Evolutionary conservation across 2,113 vertebrate species (phyloP).

Genomic region (Calonectris borealis): DNA sequence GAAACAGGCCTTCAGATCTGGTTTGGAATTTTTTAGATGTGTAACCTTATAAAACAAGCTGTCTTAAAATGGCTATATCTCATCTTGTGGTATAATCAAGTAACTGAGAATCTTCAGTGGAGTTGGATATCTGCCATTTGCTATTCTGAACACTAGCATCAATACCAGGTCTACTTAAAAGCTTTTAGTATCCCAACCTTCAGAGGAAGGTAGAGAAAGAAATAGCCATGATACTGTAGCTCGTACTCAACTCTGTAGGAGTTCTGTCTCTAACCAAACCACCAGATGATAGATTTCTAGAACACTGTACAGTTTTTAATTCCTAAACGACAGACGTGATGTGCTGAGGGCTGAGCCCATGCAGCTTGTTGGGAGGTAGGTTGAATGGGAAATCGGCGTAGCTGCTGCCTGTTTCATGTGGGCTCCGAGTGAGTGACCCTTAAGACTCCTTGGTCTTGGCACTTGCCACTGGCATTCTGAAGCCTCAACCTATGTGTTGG

Average conservation of each 20-base stretch:
- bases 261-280: neutral
- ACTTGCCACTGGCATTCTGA: neutral
- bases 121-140: neutral
- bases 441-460: neutral
- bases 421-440: neutral
- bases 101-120: neutral
- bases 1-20: neutral
- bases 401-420: neutral
- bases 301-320: neutral
- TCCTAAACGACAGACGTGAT: neutral
- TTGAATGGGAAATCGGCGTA: neutral
- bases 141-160: neutral
- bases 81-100: neutral
- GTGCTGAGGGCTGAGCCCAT: neutral
- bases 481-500: neutral
- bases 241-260: neutral
- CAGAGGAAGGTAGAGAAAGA: neutral
- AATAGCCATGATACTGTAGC: neutral
- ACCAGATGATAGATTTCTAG: neutral
- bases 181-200: neutral
- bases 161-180: neutral
- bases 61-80: neutral
- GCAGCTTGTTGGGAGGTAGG: neutral
- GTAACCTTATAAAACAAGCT: neutral
- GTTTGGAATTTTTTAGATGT: neutral